Evolutionary conservation across 2,113 vertebrate species (phyloP).

Genomic region (Cottus gobio): DNA sequence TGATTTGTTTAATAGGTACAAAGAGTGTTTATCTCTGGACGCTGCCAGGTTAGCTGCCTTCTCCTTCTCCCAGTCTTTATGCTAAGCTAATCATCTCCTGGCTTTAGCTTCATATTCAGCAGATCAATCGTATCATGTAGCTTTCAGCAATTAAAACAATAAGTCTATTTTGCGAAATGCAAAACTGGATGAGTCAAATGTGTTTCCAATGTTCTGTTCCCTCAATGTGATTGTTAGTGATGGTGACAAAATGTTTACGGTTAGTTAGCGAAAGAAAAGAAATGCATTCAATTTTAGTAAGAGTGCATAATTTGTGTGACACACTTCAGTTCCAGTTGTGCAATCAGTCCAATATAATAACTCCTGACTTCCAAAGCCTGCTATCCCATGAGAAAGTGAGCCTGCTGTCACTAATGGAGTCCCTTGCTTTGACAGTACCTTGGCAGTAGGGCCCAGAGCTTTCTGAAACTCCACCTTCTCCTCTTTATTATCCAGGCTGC

Average conservation of each 20-base stretch:
- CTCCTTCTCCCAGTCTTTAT: background rate
- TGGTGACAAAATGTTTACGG: background rate
- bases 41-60: too few relatives aligned
- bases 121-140: background rate
- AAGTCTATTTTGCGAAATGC: background rate
- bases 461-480: slow-evolving; percentile 96
- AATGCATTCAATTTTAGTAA: background rate
- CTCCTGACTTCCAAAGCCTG: slow-evolving; percentile 1
- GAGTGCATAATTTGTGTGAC: background rate
- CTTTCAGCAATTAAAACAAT: background rate
- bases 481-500: slow-evolving; percentile 92
- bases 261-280: background rate
- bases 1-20: background rate
- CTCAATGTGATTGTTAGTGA: background rate
- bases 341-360: background rate
- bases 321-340: background rate
- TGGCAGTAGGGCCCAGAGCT: slow-evolving; percentile 93
- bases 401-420: slow-evolving; percentile 52
- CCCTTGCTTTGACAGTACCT: slow-evolving; percentile 84
- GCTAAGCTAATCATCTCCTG: background rate
- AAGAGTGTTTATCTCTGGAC: background rate
- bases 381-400: slow-evolving; percentile 39
- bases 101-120: background rate
- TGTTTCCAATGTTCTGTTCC: background rate
- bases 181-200: background rate